Evolutionary conservation across 2,888 invertebrate species (phyloP).

Genomic region (Metacarcinus magister): DNA sequence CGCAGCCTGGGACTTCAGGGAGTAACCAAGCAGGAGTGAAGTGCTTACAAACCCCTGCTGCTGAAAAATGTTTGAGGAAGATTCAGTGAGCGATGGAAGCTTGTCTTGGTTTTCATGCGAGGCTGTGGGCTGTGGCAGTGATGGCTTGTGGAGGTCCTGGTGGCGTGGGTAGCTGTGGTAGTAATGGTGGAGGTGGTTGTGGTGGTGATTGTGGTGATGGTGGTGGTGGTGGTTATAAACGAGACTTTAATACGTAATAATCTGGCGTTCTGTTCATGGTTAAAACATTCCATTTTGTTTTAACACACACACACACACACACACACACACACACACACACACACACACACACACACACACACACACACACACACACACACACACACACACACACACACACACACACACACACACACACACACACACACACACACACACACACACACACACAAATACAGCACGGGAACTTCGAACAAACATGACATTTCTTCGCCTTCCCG

Average conservation of each 20-base stretch:
- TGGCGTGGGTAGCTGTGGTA: background rate
- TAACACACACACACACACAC: no score
- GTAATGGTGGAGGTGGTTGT: background rate
- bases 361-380: conserved; percentile 47
- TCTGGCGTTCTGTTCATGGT: background rate
- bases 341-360: no score
- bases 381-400: conserved; percentile 62
- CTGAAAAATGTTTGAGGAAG: background rate
- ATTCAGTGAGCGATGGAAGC: background rate
- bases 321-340: no score
- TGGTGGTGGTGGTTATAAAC: background rate
- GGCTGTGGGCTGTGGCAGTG: background rate
- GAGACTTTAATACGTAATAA: no score
- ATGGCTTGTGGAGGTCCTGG: no score
- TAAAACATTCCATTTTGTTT: background rate
- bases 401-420: conserved; percentile 62
- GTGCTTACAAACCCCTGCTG: background rate
- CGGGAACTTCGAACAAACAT: background rate
- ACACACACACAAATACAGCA: conserved; percentile 55
- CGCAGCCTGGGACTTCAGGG: background rate
- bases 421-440: conserved; percentile 56
- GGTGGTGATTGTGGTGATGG: background rate
- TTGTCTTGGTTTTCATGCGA: background rate
- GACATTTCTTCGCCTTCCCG: conserved; percentile 10
- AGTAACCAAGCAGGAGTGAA: background rate